Evolutionary conservation across 2,113 vertebrate genomes (phyloP).

Genomic region (Tretioscincus oriximinensis): DNA sequence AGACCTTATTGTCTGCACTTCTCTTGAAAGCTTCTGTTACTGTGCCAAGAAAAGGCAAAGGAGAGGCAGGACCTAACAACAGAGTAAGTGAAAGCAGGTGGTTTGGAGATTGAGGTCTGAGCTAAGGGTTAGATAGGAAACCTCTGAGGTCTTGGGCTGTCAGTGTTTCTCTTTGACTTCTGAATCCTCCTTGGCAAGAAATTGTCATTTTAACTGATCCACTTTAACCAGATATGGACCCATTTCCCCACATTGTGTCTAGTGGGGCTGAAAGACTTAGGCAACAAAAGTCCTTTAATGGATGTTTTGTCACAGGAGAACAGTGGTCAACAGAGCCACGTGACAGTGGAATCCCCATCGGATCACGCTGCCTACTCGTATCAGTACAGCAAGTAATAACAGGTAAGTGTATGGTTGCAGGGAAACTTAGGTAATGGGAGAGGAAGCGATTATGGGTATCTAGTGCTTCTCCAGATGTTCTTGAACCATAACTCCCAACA

Average conservation of each 20-base stretch:
- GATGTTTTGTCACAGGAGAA: conserved; percentile 74
- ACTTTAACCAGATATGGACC: not conserved
- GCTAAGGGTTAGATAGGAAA: not conserved
- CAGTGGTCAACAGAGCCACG: conserved; percentile 81
- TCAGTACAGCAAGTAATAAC: conserved; percentile 86
- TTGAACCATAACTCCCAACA: no score
- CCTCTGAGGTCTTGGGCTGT: not conserved
- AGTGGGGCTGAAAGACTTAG: not conserved
- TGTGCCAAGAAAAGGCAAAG: not conserved
- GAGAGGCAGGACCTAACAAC: not conserved
- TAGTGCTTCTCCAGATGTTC: no score
- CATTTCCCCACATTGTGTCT: not conserved
- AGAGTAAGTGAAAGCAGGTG: not conserved
- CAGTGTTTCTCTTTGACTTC: not conserved
- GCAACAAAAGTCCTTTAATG: not conserved
- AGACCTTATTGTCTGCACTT: not conserved
- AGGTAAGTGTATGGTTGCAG: conserved; percentile 40
- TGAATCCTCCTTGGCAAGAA: not conserved
- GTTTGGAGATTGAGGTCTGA: not conserved
- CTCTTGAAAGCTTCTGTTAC: not conserved
- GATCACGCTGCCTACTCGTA: conserved; percentile 87
- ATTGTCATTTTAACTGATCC: no score
- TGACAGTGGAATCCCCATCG: conserved; percentile 83
- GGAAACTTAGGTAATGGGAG: not conserved
- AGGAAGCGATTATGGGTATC: not conserved